Conservation (phyloP, 2,113 vertebrate genomes). For the Desmodus rotundus region DNA sequence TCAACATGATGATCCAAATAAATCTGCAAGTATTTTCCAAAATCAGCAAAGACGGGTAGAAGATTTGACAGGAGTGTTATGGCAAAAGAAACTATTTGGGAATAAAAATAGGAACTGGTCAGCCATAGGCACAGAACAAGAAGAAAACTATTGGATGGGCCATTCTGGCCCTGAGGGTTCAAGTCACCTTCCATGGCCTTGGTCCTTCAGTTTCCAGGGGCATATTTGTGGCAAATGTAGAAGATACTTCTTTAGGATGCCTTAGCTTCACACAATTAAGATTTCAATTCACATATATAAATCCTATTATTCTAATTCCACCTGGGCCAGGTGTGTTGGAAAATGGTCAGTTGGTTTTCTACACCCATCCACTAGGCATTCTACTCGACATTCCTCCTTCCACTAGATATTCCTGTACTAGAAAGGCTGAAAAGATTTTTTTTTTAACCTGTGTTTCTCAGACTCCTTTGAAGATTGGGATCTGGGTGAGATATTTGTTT, state of each 20-base stretch:
- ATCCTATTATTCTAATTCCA: neutral
- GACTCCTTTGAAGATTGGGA: neutral
- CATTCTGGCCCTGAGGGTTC: neutral
- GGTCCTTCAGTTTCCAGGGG: neutral
- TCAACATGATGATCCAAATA: constrained; percentile 22
- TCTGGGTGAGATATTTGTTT: neutral
- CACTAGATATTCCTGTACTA: neutral
- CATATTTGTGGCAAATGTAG: neutral
- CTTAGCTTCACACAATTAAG: neutral
- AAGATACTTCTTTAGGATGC: neutral
- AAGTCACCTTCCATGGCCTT: neutral
- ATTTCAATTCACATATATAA: neutral
- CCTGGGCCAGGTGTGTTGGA: neutral
- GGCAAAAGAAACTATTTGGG: constrained; percentile 28
- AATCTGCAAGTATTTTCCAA: constrained; percentile 26
- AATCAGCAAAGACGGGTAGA: constrained; percentile 24
- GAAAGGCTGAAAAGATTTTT: neutral
- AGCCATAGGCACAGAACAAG: neutral
- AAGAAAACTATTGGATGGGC: neutral
- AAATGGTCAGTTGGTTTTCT: neutral
- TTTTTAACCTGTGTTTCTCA: neutral
- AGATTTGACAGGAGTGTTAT: neutral
- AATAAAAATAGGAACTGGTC: neutral
- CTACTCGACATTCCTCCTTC: neutral
- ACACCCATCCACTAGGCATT: neutral